Evolutionary conservation across 1,140 invertebrate species (phyloP), one percentile per base, ranked within the genome.

Genomic region (Hestina assimilis): DNA sequence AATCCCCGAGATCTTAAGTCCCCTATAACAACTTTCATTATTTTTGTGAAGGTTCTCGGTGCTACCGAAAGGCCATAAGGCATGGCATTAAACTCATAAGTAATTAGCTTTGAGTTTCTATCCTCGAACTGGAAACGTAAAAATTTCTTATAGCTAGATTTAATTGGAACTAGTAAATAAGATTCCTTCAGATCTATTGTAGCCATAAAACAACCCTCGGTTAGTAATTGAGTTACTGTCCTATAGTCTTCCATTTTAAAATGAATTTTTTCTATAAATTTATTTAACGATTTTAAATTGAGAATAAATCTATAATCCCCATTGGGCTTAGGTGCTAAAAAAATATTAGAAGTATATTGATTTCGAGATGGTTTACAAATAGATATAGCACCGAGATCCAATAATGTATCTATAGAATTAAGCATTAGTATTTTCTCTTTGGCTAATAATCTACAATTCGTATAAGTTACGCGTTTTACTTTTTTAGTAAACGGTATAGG

Each of bases 171-270:
- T 5, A 55, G 50, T 4, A 66, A 45, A 38, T 70, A 61, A 1
- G 63, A 14, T 46, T 66, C 63, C 17, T 63, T 70, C 7, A 66
- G 12, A 24, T 63, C 63, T 0, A 66, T 59, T 9, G 51, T 56
- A 17, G 56, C 45, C 45, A 47, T 47, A 47, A 20, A 47, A 7
- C 12, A 12, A 9, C 21, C 21, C 20, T 2, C 2, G 6, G 15
- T 41, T 6, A 58, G 12, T 14, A 66, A 14, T 58, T 64, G 64
- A 4, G 33, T 23, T 5, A 52, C 58, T 6, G 68, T 70, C 19
- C 63, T 52, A 50, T 53, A 23, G 35, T 70, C 63, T 47, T 70
- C 67, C 67, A 66, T 66, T 59, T 70, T 66, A 48, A 69, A 66
- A 40, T 66, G 59, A 2, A 11, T 24, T 4, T 43, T 58, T 7